A percentile compares a stretch with the other conserved stretches of the same genome.
Conservation (phyloP, 2,113 vertebrate genomes). For the Pica pica region DNA sequence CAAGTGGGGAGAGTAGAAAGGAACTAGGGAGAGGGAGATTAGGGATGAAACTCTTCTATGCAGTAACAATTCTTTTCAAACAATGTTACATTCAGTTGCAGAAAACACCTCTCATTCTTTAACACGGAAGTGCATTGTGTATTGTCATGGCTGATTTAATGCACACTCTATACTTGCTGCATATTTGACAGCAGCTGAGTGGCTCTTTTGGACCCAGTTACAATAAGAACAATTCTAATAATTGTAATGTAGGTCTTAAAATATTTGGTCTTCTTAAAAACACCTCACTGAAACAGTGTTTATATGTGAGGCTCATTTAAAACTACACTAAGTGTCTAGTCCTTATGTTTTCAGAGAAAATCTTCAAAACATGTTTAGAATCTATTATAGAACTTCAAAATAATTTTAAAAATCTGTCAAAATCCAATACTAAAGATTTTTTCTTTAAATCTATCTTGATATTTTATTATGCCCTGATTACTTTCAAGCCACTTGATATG, state of each 20-base stretch:
- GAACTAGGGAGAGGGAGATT: not conserved
- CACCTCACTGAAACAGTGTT: not conserved
- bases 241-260: not conserved
- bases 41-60: not conserved
- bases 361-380: not conserved
- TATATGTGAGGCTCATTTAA: not conserved
- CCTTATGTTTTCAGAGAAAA: not conserved
- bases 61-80: not conserved
- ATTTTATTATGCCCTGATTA: not conserved
- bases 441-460: not conserved
- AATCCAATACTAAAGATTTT: not conserved
- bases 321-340: not conserved
- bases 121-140: not conserved
- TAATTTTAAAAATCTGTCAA: not conserved
- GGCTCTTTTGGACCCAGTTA: not conserved
- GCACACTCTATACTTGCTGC: not conserved
- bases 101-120: not conserved
- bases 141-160: not conserved
- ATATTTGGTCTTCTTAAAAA: not conserved
- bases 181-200: not conserved
- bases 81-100: not conserved
- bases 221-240: not conserved
- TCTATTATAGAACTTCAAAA: not conserved
- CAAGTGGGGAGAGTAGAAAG: not conserved
- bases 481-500: not conserved